Conservation (phyloP, 2,888 invertebrate species). For the Sinodicranocentrus sp. region DNA sequence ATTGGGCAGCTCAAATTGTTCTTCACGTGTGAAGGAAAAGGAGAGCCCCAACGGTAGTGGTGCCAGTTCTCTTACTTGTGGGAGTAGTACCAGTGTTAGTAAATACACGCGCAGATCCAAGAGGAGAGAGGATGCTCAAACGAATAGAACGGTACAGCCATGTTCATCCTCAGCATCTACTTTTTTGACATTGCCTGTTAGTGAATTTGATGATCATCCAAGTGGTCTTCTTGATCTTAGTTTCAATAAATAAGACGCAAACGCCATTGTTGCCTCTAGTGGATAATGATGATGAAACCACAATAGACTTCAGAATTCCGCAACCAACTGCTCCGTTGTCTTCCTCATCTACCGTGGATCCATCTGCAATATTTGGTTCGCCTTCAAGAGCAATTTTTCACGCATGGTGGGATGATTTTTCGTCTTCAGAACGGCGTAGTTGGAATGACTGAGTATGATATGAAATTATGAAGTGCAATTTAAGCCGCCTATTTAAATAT, state of each 20-base stretch:
- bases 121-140: neutral
- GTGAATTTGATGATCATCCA: constrained; percentile 51
- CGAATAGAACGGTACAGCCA: constrained; percentile 38
- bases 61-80: neutral
- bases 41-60: constrained; percentile 4
- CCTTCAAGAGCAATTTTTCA: constrained; percentile 32
- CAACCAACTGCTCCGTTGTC: neutral
- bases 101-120: neutral
- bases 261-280: constrained; percentile 18
- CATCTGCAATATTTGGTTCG: constrained; percentile 47
- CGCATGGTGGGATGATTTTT: constrained; percentile 42
- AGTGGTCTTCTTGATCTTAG: constrained; percentile 49
- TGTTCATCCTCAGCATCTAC: constrained; percentile 33
- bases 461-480: constrained; percentile 10
- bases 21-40: neutral
- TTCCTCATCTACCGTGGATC: constrained; percentile 40
- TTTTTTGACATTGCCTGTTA: constrained; percentile 18
- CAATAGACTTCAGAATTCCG: constrained; percentile 34
- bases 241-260: constrained; percentile 36
- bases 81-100: neutral
- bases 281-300: constrained; percentile 15
- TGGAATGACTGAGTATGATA: constrained; percentile 51
- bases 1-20: neutral
- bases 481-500: too few relatives aligned
- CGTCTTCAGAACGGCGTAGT: constrained; percentile 15